Percentiles rank a stretch among this genome's conserved stretches.
phyloP scores from a whole-genome alignment of 1,140 invertebrate species.

The Halotydeus destructor region DNA sequence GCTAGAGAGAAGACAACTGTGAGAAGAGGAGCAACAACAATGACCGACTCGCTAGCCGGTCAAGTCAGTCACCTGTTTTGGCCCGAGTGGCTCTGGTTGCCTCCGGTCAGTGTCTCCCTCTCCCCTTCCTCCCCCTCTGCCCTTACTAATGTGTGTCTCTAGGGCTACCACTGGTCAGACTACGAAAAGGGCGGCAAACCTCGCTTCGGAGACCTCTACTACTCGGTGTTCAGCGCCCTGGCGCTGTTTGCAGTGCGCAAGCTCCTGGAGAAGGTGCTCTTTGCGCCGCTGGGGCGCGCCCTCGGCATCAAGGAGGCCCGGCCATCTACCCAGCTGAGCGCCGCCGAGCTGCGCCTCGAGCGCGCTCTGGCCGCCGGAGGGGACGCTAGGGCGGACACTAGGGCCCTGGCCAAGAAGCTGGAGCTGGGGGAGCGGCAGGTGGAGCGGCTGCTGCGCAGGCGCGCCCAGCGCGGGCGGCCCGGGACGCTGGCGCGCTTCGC shows the following conservation, averaged over 20 bases:
- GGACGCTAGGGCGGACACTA: constrained; percentile 78
- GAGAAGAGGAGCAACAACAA: too few relatives aligned
- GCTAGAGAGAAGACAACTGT: too few relatives aligned
- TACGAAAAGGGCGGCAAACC: constrained; percentile 41
- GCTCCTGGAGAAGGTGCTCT: constrained; percentile 52
- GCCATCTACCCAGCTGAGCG: neutral
- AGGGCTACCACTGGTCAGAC: constrained; percentile 68
- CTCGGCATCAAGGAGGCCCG: neutral
- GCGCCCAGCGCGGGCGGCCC: constrained; percentile 58
- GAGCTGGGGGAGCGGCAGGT: constrained; percentile 69
- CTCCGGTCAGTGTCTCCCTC: too few relatives aligned
- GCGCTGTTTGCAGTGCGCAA: constrained; percentile 48
- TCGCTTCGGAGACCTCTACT: constrained; percentile 54
- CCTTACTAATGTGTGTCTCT: too few relatives aligned
- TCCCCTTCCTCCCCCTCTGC: too few relatives aligned
- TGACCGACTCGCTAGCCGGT: too few relatives aligned
- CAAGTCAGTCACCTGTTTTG: constrained; percentile 38
- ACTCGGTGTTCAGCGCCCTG: constrained; percentile 56
- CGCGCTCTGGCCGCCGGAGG: constrained; percentile 61
- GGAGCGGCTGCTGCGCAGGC: constrained; percentile 64
- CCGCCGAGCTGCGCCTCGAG: constrained; percentile 36
- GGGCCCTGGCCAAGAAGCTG: constrained; percentile 59
- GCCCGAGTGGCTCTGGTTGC: constrained; percentile 61
- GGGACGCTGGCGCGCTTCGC: constrained; percentile 75
- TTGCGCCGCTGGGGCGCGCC: neutral